Evolutionary conservation across 1,140 invertebrate species (phyloP).

Genomic region (Drosophila pseudoobscura): DNA sequence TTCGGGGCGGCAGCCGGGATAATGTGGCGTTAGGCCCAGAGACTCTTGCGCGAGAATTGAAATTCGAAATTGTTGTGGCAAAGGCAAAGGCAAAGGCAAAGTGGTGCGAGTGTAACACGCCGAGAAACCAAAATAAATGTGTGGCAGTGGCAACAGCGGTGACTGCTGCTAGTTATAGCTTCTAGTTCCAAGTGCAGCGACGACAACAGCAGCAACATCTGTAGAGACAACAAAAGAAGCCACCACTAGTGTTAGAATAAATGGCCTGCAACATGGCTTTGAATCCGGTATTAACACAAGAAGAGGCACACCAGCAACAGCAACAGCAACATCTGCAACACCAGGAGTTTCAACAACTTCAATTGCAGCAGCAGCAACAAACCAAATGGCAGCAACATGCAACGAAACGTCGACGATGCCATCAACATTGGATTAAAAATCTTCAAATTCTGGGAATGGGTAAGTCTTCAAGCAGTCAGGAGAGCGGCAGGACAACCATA

Average conservation of each 20-base stretch:
- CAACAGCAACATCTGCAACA: constrained; percentile 17
- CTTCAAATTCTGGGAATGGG: constrained; percentile 57
- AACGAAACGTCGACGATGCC: constrained; percentile 57
- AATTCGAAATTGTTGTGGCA: too few relatives aligned
- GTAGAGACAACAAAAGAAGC: not conserved
- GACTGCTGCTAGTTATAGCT: constrained; percentile 17
- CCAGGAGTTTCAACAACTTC: too few relatives aligned
- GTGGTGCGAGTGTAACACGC: not conserved
- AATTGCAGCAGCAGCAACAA: constrained; percentile 29
- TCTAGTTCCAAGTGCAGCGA: constrained; percentile 3
- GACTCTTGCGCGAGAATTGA: too few relatives aligned
- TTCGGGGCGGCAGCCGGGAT: too few relatives aligned
- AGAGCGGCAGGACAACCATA: not conserved
- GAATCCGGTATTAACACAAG: constrained; percentile 18
- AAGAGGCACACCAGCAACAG: constrained; percentile 6
- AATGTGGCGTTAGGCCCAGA: too few relatives aligned
- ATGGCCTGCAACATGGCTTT: constrained; percentile 49
- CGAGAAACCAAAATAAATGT: constrained; percentile 56
- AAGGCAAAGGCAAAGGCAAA: not conserved
- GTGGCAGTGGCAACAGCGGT: constrained; percentile 30
- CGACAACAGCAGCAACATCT: constrained; percentile 15
- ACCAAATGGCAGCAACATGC: constrained; percentile 48
- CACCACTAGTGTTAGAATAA: constrained; percentile 2
- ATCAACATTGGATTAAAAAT: constrained; percentile 73
- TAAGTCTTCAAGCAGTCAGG: constrained; percentile 38